Base-by-base conservation (phyloP, 2,797 vertebrate species). In the Ctenopoma kingsleyae region DNA sequence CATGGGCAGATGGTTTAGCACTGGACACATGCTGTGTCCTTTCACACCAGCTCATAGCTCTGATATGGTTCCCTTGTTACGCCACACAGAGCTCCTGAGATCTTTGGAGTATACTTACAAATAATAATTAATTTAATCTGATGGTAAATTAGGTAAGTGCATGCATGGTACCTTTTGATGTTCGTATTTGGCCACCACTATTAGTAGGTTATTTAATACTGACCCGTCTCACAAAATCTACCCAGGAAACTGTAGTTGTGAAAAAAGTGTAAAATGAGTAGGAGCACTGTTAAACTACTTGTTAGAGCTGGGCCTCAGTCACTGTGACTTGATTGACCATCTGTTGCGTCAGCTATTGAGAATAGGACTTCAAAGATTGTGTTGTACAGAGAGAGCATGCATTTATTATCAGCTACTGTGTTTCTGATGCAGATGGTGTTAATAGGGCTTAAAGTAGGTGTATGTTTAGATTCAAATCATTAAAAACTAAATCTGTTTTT, bases 1-100 rank as follows among this genome's bases (percentile, higher is more conserved):
- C 35, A 35, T 63, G 77, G 82, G 76, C 87, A 88, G 87, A 83
- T 84, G 84, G 82, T 84, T 87, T n/a, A 69, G 67, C 71, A 70
- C 55, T 68, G 77, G 80, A 64, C 60, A 35, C 88, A 62, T 22
- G 78, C 82, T 84, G 83, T 27, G 76, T 73, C 52, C 74, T 82
- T 75, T 79, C 74, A 72, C 75, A 67, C 74, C 78, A 69, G 64
- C 78, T 78, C 74, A 43, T 76, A 71, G 74, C 72, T 66, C 76
- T 61, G 75, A 70, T 71, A 27, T 10, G 63, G 43, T 75, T 80
- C 63, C 83, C 50, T 50, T 51, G 64, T 76, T 81, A 64, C 71
- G 71, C 51, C 74, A 67, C 2, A 17, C 74, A 64, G 51, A 66
- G 64, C 53, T 71, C 59, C 67, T 64, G 41, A 10, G 46, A 54